phyloP scores from a whole-genome alignment of 2,113 vertebrate genomes.

The Otus sunia region DNA sequence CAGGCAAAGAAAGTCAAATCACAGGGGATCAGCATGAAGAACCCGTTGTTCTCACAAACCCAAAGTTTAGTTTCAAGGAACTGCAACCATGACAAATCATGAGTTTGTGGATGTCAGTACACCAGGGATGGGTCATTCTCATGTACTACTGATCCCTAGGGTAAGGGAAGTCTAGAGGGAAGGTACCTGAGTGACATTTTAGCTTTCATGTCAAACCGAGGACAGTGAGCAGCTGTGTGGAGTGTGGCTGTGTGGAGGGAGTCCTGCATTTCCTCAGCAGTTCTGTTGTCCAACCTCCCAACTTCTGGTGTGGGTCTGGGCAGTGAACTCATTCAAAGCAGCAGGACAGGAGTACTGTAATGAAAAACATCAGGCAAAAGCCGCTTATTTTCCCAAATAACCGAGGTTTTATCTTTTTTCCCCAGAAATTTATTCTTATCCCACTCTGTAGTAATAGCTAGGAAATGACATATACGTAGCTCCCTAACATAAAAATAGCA shows the following conservation, averaged over 20 bases:
- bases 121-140: constrained; percentile 47
- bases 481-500: background rate
- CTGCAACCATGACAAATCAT: constrained; percentile 60
- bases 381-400: background rate
- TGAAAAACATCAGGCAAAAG: background rate
- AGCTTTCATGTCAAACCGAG: background rate
- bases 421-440: background rate
- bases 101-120: constrained; percentile 49
- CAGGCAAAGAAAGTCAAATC: constrained; percentile 23
- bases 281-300: background rate
- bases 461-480: background rate
- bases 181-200: constrained; percentile 44
- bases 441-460: background rate
- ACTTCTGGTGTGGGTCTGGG: background rate
- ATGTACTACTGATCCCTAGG: constrained; percentile 57
- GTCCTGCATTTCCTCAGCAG: background rate
- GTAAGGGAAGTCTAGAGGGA: constrained; percentile 34
- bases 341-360: background rate
- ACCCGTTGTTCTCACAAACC: constrained; percentile 46
- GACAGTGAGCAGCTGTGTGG: background rate
- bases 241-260: background rate
- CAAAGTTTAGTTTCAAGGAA: constrained; percentile 50
- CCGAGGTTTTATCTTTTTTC: background rate
- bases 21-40: background rate
- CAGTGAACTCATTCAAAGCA: background rate